A percentile compares a stretch with the other conserved stretches of the same genome.
These are phyloP conservation scores for Agriopis aurantiaria DNA, from an alignment of 2,888 invertebrate species.

Conservation along the genomic window DNA sequence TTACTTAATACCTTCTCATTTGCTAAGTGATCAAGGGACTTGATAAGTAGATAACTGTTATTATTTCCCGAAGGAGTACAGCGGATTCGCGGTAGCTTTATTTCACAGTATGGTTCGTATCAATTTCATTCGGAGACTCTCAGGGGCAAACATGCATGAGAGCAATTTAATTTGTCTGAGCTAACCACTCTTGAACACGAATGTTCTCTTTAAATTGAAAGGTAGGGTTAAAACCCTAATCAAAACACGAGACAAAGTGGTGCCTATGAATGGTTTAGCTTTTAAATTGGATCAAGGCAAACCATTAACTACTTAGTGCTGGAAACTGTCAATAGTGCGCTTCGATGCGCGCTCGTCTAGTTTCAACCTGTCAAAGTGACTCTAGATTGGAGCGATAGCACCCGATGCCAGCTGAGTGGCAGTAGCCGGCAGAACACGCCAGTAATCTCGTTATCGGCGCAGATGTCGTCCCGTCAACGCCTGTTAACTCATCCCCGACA, in stretches of 20 bases:
- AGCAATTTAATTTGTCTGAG: conserved; percentile 38
- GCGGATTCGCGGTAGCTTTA: conserved; percentile 39
- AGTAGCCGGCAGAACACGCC: conserved; percentile 36
- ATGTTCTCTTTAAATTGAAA: conserved; percentile 21
- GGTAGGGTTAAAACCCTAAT: background rate
- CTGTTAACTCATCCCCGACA: conserved; percentile 46
- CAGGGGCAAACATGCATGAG: conserved; percentile 35
- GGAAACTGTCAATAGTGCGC: conserved; percentile 23
- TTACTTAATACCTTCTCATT: conserved; percentile 11
- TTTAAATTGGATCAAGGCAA: conserved; percentile 26
- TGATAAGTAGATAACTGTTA: conserved; percentile 8
- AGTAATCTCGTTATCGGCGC: conserved; percentile 61
- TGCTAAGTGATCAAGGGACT: conserved; percentile 16
- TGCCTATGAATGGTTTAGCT: conserved; percentile 3
- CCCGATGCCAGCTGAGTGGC: conserved; percentile 4
- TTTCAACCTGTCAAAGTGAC: conserved; percentile 32
- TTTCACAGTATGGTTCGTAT: conserved; percentile 43
- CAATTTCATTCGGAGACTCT: conserved; percentile 41
- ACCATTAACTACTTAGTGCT: conserved; percentile 33
- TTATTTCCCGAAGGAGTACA: conserved; percentile 37
- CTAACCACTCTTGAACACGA: conserved; percentile 34
- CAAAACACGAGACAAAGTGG: background rate
- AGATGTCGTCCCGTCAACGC: conserved; percentile 55
- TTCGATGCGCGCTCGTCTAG: conserved; percentile 21
- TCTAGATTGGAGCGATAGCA: conserved; percentile 25